These are phyloP conservation scores for Apoda limacodes DNA, from an alignment of 2,888 invertebrate genomes.

Conservation along the genomic window DNA sequence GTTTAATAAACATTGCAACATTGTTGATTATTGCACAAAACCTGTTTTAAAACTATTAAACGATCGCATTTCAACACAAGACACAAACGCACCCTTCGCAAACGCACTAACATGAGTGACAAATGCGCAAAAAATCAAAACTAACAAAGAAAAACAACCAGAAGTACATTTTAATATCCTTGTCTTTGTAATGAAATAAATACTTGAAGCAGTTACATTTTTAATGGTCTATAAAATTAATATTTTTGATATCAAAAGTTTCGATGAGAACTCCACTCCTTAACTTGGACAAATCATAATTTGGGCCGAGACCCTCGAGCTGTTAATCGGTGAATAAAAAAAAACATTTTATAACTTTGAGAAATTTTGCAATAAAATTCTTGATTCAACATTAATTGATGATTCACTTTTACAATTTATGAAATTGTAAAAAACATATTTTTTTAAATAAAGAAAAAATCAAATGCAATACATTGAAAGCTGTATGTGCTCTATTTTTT, in stretches of 20 bases:
- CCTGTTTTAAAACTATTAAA: conserved; percentile 36
- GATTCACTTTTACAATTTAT: too few species aligned
- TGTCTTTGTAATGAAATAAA: conserved; percentile 30
- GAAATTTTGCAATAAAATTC: conserved; percentile 26
- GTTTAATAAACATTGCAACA: conserved; percentile 68
- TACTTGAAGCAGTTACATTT: conserved; percentile 45
- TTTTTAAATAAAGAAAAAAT: too few species aligned
- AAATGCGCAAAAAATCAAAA: conserved; percentile 48
- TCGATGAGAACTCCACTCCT: conserved; percentile 47
- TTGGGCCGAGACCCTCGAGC: conserved; percentile 15
- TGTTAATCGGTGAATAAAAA: conserved; percentile 5
- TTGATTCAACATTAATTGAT: too few species aligned
- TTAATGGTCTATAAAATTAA: conserved; percentile 52
- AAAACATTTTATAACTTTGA: conserved; percentile 28
- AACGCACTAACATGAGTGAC: conserved; percentile 27
- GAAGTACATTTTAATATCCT: conserved; percentile 57
- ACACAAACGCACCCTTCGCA: conserved; percentile 26
- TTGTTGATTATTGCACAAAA: conserved; percentile 52
- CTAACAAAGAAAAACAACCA: conserved; percentile 42
- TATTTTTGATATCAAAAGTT: conserved; percentile 31
- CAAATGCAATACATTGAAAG: too few species aligned
- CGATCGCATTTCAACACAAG: conserved; percentile 26
- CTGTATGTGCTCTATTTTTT: too few species aligned
- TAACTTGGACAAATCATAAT: conserved; percentile 39
- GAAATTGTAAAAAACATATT: too few species aligned